phyloP scores from a whole-genome alignment of 2,113 vertebrate genomes.

The Xyrauchen texanus region DNA sequence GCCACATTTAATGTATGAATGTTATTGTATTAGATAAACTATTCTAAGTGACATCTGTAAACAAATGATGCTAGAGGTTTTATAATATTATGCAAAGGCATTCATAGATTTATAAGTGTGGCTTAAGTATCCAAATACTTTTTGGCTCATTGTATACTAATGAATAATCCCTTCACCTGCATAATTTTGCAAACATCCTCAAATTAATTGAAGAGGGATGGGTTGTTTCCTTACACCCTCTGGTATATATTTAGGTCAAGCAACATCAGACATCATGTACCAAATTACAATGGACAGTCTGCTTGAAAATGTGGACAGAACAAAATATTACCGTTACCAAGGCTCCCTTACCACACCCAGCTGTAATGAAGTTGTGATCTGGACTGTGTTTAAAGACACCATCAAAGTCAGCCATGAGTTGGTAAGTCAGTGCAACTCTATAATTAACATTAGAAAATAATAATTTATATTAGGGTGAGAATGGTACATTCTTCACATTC shows the following conservation, averaged over 20 bases:
- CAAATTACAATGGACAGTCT: constrained; percentile 66
- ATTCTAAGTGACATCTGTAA: too few relatives aligned
- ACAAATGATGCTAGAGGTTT: too few relatives aligned
- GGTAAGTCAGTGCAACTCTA: constrained; percentile 53
- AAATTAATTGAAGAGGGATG: background rate
- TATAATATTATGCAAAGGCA: too few relatives aligned
- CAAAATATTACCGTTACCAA: constrained; percentile 70
- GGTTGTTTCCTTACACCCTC: background rate
- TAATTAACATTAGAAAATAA: background rate
- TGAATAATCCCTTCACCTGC: background rate
- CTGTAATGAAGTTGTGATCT: constrained; percentile 70
- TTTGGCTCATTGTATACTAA: too few relatives aligned
- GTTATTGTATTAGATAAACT: too few relatives aligned
- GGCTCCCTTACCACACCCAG: constrained; percentile 76
- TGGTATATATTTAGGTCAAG: constrained; percentile 14
- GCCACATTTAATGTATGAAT: too few relatives aligned
- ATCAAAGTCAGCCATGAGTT: constrained; percentile 66
- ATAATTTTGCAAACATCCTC: background rate
- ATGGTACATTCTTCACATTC: background rate
- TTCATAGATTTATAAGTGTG: too few relatives aligned
- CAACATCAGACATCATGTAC: background rate
- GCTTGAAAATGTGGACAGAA: constrained; percentile 63
- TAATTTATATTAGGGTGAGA: too few relatives aligned
- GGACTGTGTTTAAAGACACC: constrained; percentile 76
- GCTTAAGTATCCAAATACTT: too few relatives aligned